phyloP scores from a whole-genome alignment of 1,140 invertebrate genomes.

The Mycetomoellerius zeteki region DNA sequence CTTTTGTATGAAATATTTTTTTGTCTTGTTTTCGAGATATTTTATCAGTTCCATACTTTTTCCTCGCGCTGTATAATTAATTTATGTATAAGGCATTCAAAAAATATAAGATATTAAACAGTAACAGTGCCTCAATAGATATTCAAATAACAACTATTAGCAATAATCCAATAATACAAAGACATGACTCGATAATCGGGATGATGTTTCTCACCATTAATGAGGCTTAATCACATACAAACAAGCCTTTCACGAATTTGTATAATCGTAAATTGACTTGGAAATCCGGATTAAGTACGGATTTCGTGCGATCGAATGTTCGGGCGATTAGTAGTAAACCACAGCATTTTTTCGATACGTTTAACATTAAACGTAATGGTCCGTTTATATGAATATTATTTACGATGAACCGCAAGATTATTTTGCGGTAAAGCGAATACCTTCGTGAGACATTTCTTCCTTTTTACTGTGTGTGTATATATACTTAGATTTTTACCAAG shows the following conservation, averaged over 20 bases:
- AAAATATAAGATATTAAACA: too few species aligned
- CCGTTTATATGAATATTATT: constrained; percentile 1
- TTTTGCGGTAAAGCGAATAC: neutral
- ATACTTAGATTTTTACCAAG: neutral
- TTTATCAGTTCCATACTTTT: too few species aligned
- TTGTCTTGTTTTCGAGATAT: too few species aligned
- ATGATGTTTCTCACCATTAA: neutral
- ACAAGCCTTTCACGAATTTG: neutral
- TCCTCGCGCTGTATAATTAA: too few species aligned
- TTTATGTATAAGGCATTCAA: too few species aligned
- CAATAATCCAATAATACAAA: too few species aligned
- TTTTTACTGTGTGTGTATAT: too few species aligned
- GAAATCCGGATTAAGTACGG: neutral
- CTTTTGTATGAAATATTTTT: too few species aligned
- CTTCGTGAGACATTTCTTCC: neutral
- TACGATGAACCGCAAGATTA: neutral
- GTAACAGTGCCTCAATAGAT: too few species aligned
- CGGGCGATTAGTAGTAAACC: neutral
- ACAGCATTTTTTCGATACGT: constrained; percentile 8
- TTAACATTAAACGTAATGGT: neutral
- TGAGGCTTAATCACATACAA: neutral
- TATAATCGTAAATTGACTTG: constrained; percentile 34
- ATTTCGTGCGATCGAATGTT: neutral
- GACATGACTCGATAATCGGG: neutral
- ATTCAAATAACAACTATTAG: too few species aligned